phyloP scores from a whole-genome alignment of 2,888 invertebrate species.

The Agrypnus murinus region DNA sequence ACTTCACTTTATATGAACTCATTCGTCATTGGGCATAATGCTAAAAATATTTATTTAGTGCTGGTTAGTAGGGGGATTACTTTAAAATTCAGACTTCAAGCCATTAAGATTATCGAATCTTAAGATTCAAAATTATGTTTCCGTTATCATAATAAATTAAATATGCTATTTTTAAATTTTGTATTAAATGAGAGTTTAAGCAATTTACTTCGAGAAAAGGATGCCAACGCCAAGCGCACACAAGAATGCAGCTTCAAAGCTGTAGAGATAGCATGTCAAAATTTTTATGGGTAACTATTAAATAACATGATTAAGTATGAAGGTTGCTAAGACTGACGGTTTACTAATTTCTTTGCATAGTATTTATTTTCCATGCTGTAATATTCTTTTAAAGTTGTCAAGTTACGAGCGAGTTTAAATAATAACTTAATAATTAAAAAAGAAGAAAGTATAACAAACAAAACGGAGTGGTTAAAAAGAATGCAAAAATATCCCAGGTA shows the following conservation, averaged over 20 bases:
- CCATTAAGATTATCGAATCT: conserved; percentile 16
- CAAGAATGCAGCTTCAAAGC: conserved; percentile 46
- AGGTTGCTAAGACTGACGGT: conserved; percentile 36
- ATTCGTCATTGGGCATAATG: neutral
- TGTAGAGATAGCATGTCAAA: conserved; percentile 58
- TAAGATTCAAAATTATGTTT: conserved; percentile 29
- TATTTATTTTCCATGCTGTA: conserved; percentile 41
- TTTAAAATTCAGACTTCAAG: neutral
- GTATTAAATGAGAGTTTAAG: neutral
- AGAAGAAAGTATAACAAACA: too few relatives aligned
- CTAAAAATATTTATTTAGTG: conserved; percentile 9
- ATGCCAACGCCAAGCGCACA: conserved; percentile 22
- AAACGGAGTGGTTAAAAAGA: too few relatives aligned
- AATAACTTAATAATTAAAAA: too few relatives aligned
- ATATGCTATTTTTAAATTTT: conserved; percentile 21
- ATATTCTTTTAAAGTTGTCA: too few relatives aligned
- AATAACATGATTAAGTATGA: conserved; percentile 64
- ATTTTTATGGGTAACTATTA: conserved; percentile 64
- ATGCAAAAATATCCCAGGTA: conserved; percentile 52
- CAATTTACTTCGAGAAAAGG: neutral
- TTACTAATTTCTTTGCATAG: conserved; percentile 49
- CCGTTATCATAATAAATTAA: conserved; percentile 33
- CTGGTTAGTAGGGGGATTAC: neutral
- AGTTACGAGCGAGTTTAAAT: too few relatives aligned
- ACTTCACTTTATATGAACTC: conserved; percentile 4